Conservation (phyloP, 2,888 invertebrate species). For the Melanotus villosus region DNA sequence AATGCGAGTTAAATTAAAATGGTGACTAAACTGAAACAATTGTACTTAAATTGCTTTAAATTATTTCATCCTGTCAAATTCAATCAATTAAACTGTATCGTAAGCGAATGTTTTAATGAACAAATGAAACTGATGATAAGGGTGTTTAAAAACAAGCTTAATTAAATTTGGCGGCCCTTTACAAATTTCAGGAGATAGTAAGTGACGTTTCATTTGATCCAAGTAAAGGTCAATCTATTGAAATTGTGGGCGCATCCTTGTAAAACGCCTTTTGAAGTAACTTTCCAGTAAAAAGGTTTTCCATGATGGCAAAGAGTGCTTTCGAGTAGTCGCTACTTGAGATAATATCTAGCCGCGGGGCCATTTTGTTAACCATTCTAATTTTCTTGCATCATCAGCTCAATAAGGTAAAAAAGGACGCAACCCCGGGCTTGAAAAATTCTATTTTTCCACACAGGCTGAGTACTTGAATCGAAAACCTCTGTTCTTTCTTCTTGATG, state of each 20-base stretch:
- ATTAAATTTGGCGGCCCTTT: not conserved
- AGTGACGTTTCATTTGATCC: too few relatives aligned
- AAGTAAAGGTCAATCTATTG: not conserved
- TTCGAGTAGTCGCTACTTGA: constrained; percentile 7
- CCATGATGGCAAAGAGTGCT: not conserved
- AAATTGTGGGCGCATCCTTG: not conserved
- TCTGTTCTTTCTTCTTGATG: constrained; percentile 20
- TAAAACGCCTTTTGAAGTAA: not conserved
- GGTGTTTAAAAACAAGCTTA: not conserved
- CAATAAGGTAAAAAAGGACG: constrained; percentile 18
- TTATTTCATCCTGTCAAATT: not conserved
- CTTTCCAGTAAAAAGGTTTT: not conserved
- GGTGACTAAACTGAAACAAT: too few relatives aligned
- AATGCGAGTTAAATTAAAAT: too few relatives aligned
- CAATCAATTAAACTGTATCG: not conserved
- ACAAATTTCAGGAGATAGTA: not conserved
- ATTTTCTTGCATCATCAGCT: constrained; percentile 33
- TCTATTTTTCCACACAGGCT: constrained; percentile 16
- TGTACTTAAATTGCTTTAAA: not conserved
- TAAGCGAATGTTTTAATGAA: not conserved
- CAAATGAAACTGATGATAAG: not conserved
- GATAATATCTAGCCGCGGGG: constrained; percentile 14
- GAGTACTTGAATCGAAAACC: constrained; percentile 28
- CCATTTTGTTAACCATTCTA: constrained; percentile 25
- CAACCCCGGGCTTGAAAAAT: constrained; percentile 15